phyloP scores from a whole-genome alignment of 2,797 vertebrate genomes.

The Falco biarmicus region DNA sequence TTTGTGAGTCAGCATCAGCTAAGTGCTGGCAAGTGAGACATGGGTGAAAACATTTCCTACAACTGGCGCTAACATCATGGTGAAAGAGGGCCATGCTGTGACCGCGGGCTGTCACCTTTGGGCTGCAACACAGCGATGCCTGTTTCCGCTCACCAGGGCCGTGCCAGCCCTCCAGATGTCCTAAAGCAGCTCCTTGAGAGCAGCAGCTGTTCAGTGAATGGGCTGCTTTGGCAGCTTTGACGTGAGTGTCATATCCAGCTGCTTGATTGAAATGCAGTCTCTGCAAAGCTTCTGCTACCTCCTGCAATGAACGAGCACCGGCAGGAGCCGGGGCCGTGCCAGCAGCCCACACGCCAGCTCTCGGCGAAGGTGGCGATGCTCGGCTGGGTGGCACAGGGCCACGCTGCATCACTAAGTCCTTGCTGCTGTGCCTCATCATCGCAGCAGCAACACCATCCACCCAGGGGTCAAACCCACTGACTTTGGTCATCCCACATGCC shows the following conservation, averaged over 20 bases:
- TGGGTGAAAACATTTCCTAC: slow-evolving; percentile 57
- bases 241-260: neutral
- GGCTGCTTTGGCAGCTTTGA: slow-evolving; percentile 41
- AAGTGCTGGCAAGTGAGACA: neutral
- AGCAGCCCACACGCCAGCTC: neutral
- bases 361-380: neutral
- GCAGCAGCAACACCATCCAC: neutral
- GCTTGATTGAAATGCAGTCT: neutral
- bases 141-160: neutral
- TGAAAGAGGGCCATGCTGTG: neutral
- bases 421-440: neutral
- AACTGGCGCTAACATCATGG: neutral
- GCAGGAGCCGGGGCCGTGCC: neutral
- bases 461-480: neutral
- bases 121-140: neutral
- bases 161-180: slow-evolving; percentile 59
- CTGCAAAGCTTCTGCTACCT: slow-evolving; percentile 4
- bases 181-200: slow-evolving; percentile 33
- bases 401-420: neutral
- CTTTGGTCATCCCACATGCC: neutral
- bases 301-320: neutral
- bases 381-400: neutral
- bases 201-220: slow-evolving; percentile 45
- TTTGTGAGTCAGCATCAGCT: slow-evolving; percentile 67
- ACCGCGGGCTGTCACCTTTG: fast-evolving